Percentiles rank a stretch among this genome's conserved stretches.
Evolutionary conservation across 2,888 invertebrate genomes (phyloP).

Genomic region (Zygogramma bicolorata): DNA sequence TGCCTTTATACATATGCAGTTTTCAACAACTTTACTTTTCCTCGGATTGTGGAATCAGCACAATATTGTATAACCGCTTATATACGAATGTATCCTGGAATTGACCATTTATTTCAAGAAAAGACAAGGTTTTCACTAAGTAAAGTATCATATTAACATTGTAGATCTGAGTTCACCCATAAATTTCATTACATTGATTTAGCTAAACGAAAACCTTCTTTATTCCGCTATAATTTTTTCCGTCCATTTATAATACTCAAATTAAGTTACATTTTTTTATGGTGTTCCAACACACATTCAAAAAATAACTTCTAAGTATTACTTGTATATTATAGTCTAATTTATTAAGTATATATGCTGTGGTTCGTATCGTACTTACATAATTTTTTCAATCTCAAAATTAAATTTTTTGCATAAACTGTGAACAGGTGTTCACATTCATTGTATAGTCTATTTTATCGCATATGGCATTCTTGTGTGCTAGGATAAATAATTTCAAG

Average conservation of each 20-base stretch:
- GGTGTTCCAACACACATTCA: neutral
- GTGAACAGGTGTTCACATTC: neutral
- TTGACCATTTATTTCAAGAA: too few relatives aligned
- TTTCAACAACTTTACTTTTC: too few relatives aligned
- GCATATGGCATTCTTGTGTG: neutral
- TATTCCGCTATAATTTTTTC: neutral
- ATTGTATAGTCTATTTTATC: neutral
- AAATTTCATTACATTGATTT: too few relatives aligned
- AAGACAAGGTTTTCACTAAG: too few relatives aligned
- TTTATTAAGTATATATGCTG: neutral
- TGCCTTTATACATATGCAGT: too few relatives aligned
- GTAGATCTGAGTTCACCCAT: too few relatives aligned
- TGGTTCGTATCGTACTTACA: neutral
- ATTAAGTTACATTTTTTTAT: neutral
- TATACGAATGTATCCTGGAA: too few relatives aligned
- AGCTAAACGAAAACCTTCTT: too few relatives aligned
- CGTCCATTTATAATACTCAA: neutral
- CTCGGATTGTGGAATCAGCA: too few relatives aligned
- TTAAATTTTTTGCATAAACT: neutral
- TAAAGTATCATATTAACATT: too few relatives aligned
- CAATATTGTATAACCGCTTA: too few relatives aligned
- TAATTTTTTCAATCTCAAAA: neutral
- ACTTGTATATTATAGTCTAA: neutral
- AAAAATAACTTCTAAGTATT: neutral
- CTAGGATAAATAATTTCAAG: too few relatives aligned